A percentile compares a stretch with the other conserved stretches of the same genome.
These are phyloP conservation scores for Drosophila pseudoananassae DNA, from an alignment of 1,140 invertebrate species.

Conservation along the genomic window DNA sequence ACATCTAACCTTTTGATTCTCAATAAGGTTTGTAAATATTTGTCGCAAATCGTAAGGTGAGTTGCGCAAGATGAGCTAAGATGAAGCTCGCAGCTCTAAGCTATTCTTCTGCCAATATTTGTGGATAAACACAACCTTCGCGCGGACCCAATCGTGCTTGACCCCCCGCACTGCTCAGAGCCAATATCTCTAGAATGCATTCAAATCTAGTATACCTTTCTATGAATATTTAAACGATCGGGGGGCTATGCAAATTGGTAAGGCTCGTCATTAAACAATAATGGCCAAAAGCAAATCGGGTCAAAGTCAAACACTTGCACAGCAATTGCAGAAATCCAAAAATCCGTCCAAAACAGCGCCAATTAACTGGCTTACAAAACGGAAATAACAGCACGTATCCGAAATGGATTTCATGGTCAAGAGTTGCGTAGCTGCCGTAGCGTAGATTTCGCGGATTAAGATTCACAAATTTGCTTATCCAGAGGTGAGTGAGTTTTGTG, in stretches of 20 bases:
- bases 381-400: conserved; percentile 73
- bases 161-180: neutral
- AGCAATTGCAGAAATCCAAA: conserved; percentile 68
- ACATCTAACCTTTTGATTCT: conserved; percentile 2
- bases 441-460: conserved; percentile 14
- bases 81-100: neutral
- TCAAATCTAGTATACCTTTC: neutral
- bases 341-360: conserved; percentile 20
- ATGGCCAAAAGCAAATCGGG: conserved; percentile 56
- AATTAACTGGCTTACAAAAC: conserved; percentile 78
- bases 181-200: neutral
- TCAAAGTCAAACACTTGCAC: conserved; percentile 66
- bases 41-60: neutral
- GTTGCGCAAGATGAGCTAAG: neutral
- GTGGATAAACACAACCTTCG: conserved; percentile 4
- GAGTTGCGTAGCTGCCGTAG: conserved; percentile 31
- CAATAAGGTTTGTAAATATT: neutral
- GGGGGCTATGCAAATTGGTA: conserved; percentile 9
- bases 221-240: conserved; percentile 1
- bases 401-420: conserved; percentile 75
- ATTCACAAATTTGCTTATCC: neutral
- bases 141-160: neutral
- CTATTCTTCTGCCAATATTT: conserved; percentile 4
- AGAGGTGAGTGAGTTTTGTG: conserved; percentile 27
- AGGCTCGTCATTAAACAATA: conserved; percentile 33